Conservation (phyloP, 2,113 vertebrate genomes). For the Columba livia region DNA sequence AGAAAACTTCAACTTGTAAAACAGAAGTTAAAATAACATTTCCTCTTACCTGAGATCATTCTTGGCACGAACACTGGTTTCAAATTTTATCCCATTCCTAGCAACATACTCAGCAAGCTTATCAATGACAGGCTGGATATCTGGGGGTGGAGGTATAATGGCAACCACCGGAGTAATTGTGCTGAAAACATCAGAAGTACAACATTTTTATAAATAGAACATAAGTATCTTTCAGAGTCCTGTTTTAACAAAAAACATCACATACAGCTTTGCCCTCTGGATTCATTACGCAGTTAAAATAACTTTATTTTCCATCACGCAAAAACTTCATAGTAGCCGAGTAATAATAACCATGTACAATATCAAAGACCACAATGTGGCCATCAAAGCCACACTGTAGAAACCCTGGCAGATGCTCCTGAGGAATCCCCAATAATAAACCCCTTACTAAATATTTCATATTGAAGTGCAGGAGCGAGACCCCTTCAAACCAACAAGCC, state of each 20-base stretch:
- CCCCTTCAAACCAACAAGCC: accelerated
- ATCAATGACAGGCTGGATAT: constrained; percentile 97
- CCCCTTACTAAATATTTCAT: neutral
- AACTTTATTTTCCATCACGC: neutral
- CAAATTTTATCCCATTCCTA: constrained; percentile 94
- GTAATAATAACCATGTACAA: neutral
- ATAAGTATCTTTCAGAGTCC: neutral
- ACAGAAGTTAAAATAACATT: neutral
- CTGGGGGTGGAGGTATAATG: constrained; percentile 95
- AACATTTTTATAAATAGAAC: neutral
- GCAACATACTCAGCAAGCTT: constrained; percentile 96
- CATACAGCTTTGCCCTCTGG: neutral
- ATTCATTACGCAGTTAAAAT: neutral
- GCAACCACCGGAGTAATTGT: constrained; percentile 80
- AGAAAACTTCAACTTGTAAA: neutral
- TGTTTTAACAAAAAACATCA: neutral
- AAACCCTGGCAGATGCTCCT: accelerated
- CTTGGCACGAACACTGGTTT: constrained; percentile 95
- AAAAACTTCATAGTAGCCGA: neutral
- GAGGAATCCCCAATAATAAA: neutral
- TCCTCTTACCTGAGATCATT: constrained; percentile 90
- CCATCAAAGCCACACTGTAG: neutral
- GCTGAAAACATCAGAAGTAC: constrained; percentile 65
- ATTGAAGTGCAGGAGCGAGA: neutral
- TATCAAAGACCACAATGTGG: neutral